Evolutionary conservation across 2,797 vertebrate genomes (phyloP).

Genomic region (Sebastes itinus): DNA sequence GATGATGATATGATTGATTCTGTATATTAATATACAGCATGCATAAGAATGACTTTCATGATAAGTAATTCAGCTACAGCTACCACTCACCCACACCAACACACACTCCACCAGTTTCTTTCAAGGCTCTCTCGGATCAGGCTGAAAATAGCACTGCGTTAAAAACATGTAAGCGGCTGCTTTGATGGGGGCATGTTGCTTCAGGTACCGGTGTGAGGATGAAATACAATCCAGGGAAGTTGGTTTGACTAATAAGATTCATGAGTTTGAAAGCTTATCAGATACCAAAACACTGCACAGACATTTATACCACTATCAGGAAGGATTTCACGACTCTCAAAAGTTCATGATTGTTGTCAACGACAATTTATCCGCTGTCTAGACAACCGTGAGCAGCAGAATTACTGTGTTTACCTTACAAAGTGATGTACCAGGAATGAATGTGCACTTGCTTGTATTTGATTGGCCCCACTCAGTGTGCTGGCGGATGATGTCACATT

Average conservation of each 20-base stretch:
- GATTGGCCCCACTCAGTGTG: neutral
- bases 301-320: neutral
- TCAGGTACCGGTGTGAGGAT: neutral
- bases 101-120: neutral
- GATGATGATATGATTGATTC: neutral
- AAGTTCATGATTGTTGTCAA: neutral
- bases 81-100: neutral
- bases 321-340: constrained; percentile 13
- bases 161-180: neutral
- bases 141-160: neutral
- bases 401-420: neutral
- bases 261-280: neutral
- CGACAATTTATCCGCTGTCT: neutral
- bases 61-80: neutral
- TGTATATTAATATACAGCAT: neutral
- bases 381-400: neutral
- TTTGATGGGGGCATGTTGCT: neutral
- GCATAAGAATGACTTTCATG: neutral
- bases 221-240: neutral
- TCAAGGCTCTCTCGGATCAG: neutral
- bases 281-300: neutral
- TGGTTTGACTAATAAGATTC: neutral
- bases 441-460: neutral
- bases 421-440: neutral
- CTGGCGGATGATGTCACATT: neutral